Percentiles rank a stretch among this genome's conserved stretches.
These are phyloP conservation scores for Enteromius viviparus DNA, from an alignment of 2,797 vertebrate genomes.

Conservation along the genomic window DNA sequence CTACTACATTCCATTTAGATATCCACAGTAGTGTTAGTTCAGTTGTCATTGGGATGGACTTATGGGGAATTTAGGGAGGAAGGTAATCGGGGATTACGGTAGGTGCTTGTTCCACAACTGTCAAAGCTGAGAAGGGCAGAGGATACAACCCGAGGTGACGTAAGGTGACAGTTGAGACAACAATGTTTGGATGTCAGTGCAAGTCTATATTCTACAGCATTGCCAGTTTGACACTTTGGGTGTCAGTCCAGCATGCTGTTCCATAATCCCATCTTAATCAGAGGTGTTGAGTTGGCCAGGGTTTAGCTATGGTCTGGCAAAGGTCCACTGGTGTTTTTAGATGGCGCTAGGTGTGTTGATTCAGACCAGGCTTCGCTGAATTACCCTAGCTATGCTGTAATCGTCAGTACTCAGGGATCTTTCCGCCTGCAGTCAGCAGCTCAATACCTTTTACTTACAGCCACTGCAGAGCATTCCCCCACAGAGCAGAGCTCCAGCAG, in stretches of 20 bases:
- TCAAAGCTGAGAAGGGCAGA: constrained; percentile 29
- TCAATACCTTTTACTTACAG: constrained; percentile 80
- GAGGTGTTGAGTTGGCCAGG: not conserved
- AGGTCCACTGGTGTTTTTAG: constrained; percentile 18
- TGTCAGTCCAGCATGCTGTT: constrained; percentile 10
- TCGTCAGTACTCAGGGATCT: constrained; percentile 72
- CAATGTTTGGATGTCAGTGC: not conserved
- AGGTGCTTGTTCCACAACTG: constrained; percentile 26
- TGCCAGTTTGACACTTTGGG: constrained; percentile 5
- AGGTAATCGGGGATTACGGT: constrained; percentile 30
- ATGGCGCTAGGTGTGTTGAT: not conserved
- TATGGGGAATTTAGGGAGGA: constrained; percentile 19
- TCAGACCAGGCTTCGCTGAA: constrained; percentile 15
- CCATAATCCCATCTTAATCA: not conserved
- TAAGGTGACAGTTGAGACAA: constrained; percentile 13
- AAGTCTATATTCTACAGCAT: not conserved
- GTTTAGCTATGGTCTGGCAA: not conserved
- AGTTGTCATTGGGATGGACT: constrained; percentile 20
- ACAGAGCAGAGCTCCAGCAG: constrained; percentile 56
- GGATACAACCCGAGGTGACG: constrained; percentile 9
- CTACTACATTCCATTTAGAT: constrained; percentile 32
- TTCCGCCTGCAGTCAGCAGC: constrained; percentile 77
- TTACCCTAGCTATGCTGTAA: constrained; percentile 43
- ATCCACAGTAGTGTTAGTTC: not conserved
- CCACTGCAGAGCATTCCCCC: constrained; percentile 65